phyloP scores from a whole-genome alignment of 2,888 invertebrate genomes.

The Oscheius onirici region DNA sequence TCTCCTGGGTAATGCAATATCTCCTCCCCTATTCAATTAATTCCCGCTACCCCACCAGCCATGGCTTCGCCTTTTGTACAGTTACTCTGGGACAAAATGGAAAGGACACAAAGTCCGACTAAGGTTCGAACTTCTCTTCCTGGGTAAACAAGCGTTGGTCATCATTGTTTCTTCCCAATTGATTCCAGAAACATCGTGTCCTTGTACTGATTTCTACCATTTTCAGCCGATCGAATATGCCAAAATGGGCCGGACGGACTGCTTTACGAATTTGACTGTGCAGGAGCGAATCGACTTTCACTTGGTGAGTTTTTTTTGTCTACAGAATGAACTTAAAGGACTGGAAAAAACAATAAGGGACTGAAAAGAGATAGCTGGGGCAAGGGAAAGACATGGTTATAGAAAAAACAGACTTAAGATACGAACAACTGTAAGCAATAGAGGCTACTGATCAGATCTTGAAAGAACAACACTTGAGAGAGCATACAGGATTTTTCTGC shows the following conservation, averaged over 20 bases:
- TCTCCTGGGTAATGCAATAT: conserved; percentile 5
- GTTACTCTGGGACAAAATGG: neutral
- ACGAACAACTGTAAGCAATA: no score
- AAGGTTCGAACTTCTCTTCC: neutral
- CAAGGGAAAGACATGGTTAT: no score
- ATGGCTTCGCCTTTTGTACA: neutral
- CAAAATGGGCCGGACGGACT: conserved; percentile 43
- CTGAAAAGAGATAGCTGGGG: no score
- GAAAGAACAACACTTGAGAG: no score
- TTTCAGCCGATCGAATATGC: conserved; percentile 10
- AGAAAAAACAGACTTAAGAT: no score
- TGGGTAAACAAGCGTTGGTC: neutral
- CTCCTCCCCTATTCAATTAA: conserved; percentile 1
- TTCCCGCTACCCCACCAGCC: neutral
- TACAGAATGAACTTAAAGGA: no score
- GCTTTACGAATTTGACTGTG: conserved; percentile 56
- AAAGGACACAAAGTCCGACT: neutral
- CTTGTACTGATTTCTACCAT: neutral
- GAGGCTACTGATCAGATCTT: no score
- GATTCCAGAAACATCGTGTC: neutral
- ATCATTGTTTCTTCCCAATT: no score
- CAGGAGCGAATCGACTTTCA: conserved; percentile 56
- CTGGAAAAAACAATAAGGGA: no score
- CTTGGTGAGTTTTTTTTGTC: conserved; percentile 41
- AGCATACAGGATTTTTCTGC: no score